Base-by-base conservation (phyloP, 1,140 invertebrate species). In the Pogonomyrmex barbatus region DNA sequence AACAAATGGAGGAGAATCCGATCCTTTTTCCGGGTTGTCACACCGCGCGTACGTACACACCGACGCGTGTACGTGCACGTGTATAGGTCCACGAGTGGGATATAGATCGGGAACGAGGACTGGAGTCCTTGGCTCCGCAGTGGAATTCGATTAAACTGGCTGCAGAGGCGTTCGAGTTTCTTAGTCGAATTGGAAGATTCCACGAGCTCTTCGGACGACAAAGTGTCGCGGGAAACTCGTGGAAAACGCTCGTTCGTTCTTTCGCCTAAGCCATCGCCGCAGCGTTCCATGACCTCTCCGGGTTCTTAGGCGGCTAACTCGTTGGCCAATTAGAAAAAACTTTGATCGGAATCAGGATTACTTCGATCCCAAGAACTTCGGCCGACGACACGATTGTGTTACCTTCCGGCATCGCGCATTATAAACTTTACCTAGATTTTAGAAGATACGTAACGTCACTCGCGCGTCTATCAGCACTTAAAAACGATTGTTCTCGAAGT, bases 101-200 rank as follows among this genome's bases (percentile, higher is more conserved):
- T 73, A 47, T 54, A 45, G 47, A 68, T 89, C 85, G 81, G 88
- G 83, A 87, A 76, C 76, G 56, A 70, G 56, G 76, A 73, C 24
- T 1, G 3, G n/a, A n/a, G 50, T 70, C 63, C 73, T 73, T 87
- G 87, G 79, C 73, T 75, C 75, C 60, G 58, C 58, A 24, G 30
- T 78, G 92, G 92, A 94, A 94, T 94, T 94, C 93, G 92, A 94
- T 94, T 93, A 93, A 89, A 92, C 75, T 88, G 90, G 83, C 86
- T 90, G 87, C 56, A 83, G 68, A 70, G 76, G 73, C 88, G 88
- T 90, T 89, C 88, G 89, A 92, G 90, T 92, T 93, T 91, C 92
- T 93, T 91, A 91, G 88, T 90, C 85, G 86, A 91, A 94, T 92
- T 91, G 87, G 85, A 90, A 91, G 91, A 91, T 92, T 91, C 91